phyloP scores from a whole-genome alignment of 2,888 invertebrate genomes.

The Dryocosmus kuriphilus region DNA sequence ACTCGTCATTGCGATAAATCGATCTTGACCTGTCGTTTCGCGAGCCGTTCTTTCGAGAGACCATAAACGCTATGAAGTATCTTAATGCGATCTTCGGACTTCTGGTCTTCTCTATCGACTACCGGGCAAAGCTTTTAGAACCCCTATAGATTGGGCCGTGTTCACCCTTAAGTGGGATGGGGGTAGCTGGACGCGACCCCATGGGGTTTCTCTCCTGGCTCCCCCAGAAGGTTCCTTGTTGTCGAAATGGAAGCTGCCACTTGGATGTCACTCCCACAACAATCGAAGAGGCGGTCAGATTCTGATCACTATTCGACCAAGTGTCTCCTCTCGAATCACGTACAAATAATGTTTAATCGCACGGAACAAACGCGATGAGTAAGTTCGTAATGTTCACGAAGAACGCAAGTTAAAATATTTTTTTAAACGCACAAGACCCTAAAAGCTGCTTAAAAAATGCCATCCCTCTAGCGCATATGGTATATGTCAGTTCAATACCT shows the following conservation, averaged over 20 bases:
- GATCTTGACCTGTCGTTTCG: conserved; percentile 52
- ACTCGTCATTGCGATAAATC: conserved; percentile 51
- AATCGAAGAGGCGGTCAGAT: neutral
- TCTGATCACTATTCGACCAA: neutral
- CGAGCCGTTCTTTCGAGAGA: conserved; percentile 49
- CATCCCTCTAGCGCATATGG: too few relatives aligned
- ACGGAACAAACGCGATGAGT: neutral
- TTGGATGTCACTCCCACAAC: conserved; percentile 41
- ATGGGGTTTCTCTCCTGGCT: conserved; percentile 44
- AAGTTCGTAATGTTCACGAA: too few relatives aligned
- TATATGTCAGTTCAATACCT: too few relatives aligned
- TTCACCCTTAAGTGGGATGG: conserved; percentile 61
- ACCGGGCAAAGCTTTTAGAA: conserved; percentile 58
- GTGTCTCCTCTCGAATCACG: neutral
- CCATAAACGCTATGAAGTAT: conserved; percentile 64
- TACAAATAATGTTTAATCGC: neutral
- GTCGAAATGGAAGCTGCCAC: conserved; percentile 56
- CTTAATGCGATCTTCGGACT: conserved; percentile 67
- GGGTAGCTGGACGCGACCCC: conserved; percentile 39
- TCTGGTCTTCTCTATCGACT: conserved; percentile 46
- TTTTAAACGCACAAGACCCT: too few relatives aligned
- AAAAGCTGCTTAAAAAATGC: too few relatives aligned
- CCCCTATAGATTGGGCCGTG: conserved; percentile 57
- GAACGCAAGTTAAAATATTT: too few relatives aligned
- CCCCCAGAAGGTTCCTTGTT: conserved; percentile 56